Evolutionary conservation across 2,113 vertebrate genomes (phyloP).

Genomic region (Pelobates fuscus): DNA sequence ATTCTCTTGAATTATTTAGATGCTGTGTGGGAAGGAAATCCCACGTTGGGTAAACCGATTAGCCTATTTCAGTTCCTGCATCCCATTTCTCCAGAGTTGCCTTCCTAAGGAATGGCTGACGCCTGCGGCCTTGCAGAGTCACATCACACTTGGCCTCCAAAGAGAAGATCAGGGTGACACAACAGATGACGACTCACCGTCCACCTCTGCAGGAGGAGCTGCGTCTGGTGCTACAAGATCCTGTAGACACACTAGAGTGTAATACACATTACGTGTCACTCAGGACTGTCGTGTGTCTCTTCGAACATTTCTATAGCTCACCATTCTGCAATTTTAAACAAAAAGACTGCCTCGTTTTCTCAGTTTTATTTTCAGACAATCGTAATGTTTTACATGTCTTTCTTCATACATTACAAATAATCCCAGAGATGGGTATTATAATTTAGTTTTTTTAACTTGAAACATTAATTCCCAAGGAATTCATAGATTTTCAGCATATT

Average conservation of each 20-base stretch:
- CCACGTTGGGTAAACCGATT: conserved; percentile 90
- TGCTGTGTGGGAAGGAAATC: conserved; percentile 86
- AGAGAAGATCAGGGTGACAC: conserved; percentile 80
- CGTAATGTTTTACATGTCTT: background rate
- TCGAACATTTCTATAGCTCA: background rate
- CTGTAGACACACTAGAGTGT: conserved; percentile 87
- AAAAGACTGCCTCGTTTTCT: background rate
- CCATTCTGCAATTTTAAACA: background rate
- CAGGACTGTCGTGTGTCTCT: background rate
- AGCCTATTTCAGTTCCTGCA: conserved; percentile 92
- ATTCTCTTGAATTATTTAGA: conserved; percentile 60
- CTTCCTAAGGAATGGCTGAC: conserved; percentile 91
- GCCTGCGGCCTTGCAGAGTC: conserved; percentile 88
- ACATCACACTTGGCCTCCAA: conserved; percentile 87
- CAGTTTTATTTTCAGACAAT: conserved; percentile 7
- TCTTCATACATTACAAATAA: too few species aligned
- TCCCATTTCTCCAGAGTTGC: conserved; percentile 92
- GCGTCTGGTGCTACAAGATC: conserved; percentile 65
- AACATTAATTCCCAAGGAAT: conserved; percentile 36
- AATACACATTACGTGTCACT: conserved; percentile 51
- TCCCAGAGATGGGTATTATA: too few species aligned
- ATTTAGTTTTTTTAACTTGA: too few species aligned
- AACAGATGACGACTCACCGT: conserved; percentile 78
- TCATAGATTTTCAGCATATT: too few species aligned
- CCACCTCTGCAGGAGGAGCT: conserved; percentile 63